phyloP scores from a whole-genome alignment of 2,113 vertebrate genomes.

The Scopus umbretta region DNA sequence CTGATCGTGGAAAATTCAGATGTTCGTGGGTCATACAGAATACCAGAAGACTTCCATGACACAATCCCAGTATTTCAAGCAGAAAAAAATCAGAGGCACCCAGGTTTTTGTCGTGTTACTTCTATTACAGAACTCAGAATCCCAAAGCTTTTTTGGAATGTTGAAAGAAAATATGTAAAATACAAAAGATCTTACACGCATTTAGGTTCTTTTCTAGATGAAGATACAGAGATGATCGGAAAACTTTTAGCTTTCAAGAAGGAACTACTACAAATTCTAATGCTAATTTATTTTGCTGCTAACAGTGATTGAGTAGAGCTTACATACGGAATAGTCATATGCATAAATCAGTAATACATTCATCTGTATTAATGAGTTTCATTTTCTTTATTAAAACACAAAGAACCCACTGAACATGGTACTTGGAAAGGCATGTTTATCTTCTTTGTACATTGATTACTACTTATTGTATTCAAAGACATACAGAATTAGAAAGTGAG shows the following conservation, averaged over 20 bases:
- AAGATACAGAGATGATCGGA: neutral
- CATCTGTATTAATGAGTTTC: constrained; percentile 6
- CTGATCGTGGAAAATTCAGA: neutral
- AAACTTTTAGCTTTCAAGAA: neutral
- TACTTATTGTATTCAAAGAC: neutral
- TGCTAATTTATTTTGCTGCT: constrained; percentile 39
- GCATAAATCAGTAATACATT: constrained; percentile 37
- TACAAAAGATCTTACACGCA: neutral
- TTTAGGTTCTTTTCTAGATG: neutral
- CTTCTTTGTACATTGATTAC: neutral
- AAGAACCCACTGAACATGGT: neutral
- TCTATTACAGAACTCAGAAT: neutral
- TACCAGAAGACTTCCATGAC: neutral
- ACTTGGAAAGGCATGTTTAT: neutral
- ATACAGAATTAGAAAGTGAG: neutral
- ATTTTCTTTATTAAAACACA: constrained; percentile 23
- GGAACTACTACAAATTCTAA: constrained; percentile 28
- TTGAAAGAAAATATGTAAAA: neutral
- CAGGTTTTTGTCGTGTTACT: neutral
- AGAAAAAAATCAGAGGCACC: neutral
- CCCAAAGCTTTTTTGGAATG: neutral
- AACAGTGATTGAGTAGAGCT: neutral
- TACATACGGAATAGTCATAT: neutral
- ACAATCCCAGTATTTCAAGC: neutral
- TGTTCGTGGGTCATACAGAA: neutral